phyloP scores from a whole-genome alignment of 2,113 vertebrate genomes.

The Probosciger aterrimus region DNA sequence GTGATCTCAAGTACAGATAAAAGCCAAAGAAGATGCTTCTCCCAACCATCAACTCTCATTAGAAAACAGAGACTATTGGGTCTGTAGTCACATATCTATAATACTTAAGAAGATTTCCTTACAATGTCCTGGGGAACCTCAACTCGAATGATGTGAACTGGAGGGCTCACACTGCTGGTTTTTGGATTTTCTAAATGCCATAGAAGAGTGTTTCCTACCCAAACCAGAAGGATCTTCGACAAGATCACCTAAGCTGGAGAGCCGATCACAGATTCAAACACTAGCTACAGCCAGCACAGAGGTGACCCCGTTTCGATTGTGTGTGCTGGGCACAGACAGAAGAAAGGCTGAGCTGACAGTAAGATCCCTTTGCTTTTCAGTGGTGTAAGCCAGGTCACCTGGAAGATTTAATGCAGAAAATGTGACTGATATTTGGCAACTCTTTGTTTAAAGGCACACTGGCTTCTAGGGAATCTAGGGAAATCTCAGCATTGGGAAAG shows the following conservation, averaged over 20 bases:
- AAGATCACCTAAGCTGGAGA: neutral
- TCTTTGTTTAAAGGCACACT: neutral
- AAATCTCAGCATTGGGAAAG: neutral
- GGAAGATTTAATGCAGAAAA: neutral
- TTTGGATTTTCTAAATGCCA: neutral
- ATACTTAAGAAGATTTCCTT: neutral
- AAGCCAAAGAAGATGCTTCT: neutral
- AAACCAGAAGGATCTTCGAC: neutral
- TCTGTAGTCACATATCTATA: neutral
- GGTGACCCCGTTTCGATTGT: rapidly evolving
- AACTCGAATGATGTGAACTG: neutral
- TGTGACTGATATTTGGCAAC: neutral
- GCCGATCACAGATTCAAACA: neutral
- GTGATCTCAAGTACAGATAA: neutral
- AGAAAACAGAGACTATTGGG: neutral
- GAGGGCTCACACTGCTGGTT: neutral
- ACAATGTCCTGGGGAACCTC: rapidly evolving
- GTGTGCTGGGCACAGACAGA: neutral
- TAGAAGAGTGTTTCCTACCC: neutral
- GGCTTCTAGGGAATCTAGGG: neutral
- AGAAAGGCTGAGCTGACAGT: neutral
- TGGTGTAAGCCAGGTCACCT: neutral
- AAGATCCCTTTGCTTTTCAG: neutral
- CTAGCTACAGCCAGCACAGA: neutral
- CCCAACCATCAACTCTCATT: neutral